Evolutionary conservation across 1,140 invertebrate genomes (phyloP).

Genomic region (Marisa cornuarietis): DNA sequence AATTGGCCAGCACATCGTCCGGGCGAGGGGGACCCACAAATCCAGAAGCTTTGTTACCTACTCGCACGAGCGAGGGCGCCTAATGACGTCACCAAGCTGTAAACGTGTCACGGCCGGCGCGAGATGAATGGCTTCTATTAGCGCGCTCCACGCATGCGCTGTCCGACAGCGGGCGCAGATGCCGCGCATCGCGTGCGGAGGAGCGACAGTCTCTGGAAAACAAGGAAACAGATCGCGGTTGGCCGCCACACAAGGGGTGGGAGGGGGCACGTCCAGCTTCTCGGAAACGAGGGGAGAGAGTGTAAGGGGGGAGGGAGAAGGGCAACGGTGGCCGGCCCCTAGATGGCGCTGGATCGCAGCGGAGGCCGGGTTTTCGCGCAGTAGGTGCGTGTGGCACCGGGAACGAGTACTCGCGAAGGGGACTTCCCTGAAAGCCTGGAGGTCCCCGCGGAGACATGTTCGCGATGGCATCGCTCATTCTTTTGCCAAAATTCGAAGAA

Average conservation of each 20-base stretch:
- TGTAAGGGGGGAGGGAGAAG: background rate
- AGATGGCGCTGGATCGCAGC: no score
- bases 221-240: background rate
- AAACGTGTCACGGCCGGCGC: background rate
- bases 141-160: background rate
- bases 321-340: no score
- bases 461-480: no score
- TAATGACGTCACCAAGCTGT: slow-evolving; percentile 6
- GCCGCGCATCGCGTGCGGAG: background rate
- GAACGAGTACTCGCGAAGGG: no score
- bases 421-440: no score
- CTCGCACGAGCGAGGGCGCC: background rate
- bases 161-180: background rate
- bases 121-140: slow-evolving; percentile 10
- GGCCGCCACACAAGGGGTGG: background rate
- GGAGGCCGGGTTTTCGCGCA: no score
- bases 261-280: background rate
- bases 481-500: no score
- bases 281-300: background rate
- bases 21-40: background rate
- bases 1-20: background rate
- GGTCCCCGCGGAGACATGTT: no score
- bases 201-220: background rate
- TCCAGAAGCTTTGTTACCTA: slow-evolving; percentile 6
- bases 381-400: no score